Conservation (phyloP, 2,113 vertebrate genomes). For the Mustelus asterias region DNA sequence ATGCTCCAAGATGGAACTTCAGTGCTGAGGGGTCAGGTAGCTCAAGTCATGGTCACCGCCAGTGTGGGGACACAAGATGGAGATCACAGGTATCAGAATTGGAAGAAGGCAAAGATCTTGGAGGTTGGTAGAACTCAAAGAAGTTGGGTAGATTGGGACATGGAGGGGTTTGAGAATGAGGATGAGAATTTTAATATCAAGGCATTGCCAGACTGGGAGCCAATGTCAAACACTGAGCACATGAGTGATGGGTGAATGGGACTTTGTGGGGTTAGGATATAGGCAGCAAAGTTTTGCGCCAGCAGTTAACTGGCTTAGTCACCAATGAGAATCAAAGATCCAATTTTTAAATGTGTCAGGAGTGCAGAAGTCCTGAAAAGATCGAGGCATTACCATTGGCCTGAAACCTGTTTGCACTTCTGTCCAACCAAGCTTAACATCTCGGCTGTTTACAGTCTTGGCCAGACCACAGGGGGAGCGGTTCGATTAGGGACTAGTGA, state of each 20-base stretch:
- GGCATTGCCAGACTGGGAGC: neutral
- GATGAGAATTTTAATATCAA: neutral
- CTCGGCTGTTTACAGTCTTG: too few species aligned
- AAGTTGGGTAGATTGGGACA: neutral
- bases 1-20: neutral
- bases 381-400: neutral
- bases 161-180: neutral
- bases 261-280: neutral
- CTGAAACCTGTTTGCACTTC: neutral
- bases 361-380: neutral
- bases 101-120: neutral
- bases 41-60: neutral
- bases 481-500: too few species aligned
- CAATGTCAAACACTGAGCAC: neutral
- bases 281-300: neutral
- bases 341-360: neutral
- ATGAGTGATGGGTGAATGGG: neutral
- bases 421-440: neutral
- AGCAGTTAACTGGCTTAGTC: neutral
- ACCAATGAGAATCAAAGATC: neutral
- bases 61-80: neutral
- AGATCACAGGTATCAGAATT: neutral
- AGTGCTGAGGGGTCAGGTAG: neutral
- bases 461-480: too few species aligned
- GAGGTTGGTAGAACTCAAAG: neutral